Conservation (phyloP, 2,113 vertebrate species). For the Nymphicus hollandicus region DNA sequence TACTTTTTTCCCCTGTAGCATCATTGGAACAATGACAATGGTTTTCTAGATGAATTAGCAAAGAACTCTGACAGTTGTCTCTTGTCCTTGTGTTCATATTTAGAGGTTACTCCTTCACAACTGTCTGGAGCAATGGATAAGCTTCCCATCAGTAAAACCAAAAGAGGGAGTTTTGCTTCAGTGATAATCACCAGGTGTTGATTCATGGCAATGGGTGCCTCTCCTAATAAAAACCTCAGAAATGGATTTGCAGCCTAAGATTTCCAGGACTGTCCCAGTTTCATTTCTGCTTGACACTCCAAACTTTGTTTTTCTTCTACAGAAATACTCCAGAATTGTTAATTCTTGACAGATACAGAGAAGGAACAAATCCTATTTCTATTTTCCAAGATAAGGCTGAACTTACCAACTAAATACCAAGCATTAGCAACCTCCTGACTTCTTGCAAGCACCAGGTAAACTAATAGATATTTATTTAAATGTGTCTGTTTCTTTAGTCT, state of each 20-base stretch:
- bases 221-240: neutral
- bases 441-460: neutral
- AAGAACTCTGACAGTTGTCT: neutral
- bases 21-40: neutral
- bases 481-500: neutral
- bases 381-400: neutral
- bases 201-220: neutral
- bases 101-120: neutral
- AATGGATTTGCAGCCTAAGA: neutral
- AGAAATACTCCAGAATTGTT: neutral
- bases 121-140: neutral
- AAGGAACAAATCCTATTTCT: neutral
- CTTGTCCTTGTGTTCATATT: neutral
- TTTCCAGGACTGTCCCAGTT: neutral
- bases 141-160: neutral
- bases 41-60: neutral
- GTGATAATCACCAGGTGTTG: neutral
- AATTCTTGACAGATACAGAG: neutral
- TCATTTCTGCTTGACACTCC: neutral
- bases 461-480: neutral
- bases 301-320: neutral
- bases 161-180: neutral
- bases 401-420: neutral
- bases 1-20: neutral
- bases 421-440: neutral